Evolutionary conservation across 2,113 vertebrate species (phyloP).

Genomic region (Dissostichus mawsoni): DNA sequence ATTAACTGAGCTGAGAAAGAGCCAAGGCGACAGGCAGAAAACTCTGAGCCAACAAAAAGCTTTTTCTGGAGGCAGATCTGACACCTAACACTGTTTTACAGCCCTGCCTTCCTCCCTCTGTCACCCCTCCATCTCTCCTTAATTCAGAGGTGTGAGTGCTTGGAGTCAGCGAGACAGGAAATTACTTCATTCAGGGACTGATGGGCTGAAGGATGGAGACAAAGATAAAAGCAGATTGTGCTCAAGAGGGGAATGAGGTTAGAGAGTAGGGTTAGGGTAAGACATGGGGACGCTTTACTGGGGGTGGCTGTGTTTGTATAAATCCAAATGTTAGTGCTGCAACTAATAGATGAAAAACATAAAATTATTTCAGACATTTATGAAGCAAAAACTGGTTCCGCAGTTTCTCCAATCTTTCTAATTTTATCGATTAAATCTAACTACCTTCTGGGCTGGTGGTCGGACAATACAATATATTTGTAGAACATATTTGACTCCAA

Average conservation of each 20-base stretch:
- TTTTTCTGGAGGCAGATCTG: slow-evolving; percentile 43
- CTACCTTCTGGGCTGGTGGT: neutral
- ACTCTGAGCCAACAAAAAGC: slow-evolving; percentile 25
- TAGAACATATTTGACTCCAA: no score
- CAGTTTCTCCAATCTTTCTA: no score
- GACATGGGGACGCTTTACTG: neutral
- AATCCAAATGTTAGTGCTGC: neutral
- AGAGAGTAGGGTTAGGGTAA: neutral
- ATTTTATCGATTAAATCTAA: no score
- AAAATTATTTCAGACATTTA: neutral
- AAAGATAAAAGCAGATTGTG: slow-evolving; percentile 37
- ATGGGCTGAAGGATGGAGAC: neutral
- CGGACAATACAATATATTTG: neutral
- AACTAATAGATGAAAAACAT: neutral
- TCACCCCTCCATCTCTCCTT: neutral
- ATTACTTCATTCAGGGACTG: slow-evolving; percentile 45
- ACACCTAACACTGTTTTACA: slow-evolving; percentile 7
- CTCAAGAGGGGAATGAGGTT: neutral
- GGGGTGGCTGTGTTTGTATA: neutral
- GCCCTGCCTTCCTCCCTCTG: neutral
- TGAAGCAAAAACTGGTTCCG: neutral
- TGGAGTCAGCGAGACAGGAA: slow-evolving; percentile 53
- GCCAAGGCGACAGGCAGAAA: slow-evolving; percentile 1
- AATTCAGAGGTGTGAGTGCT: slow-evolving; percentile 44
- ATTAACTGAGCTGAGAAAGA: neutral